Conservation (phyloP, 2,888 invertebrate species). For the Oasisia sp. region DNA sequence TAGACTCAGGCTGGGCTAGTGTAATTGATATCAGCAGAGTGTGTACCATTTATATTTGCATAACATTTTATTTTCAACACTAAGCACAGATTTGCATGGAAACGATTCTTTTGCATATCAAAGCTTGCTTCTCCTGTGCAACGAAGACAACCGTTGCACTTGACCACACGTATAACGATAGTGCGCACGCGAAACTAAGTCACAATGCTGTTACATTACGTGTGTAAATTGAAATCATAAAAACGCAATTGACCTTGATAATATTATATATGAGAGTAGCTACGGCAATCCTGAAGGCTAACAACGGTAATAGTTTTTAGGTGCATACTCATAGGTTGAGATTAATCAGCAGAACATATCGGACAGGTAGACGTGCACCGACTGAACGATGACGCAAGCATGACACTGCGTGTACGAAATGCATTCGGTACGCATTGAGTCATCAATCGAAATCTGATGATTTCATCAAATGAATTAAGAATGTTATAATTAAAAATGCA, state of each 20-base stretch:
- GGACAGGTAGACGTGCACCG: not conserved
- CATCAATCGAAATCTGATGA: not conserved
- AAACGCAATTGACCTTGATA: too few relatives aligned
- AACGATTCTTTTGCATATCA: not conserved
- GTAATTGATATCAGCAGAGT: not conserved
- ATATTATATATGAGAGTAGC: too few relatives aligned
- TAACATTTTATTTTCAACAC: not conserved
- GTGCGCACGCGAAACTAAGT: too few relatives aligned
- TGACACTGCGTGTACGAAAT: not conserved
- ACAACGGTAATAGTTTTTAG: too few relatives aligned
- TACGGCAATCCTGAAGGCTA: too few relatives aligned
- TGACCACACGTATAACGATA: too few relatives aligned
- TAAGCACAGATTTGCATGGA: not conserved
- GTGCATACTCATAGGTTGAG: too few relatives aligned
- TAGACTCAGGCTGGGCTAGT: not conserved
- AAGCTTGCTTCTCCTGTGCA: too few relatives aligned
- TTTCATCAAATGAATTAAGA: not conserved
- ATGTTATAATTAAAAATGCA: not conserved
- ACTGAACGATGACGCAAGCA: not conserved
- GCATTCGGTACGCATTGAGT: not conserved
- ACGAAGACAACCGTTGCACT: too few relatives aligned
- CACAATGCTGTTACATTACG: too few relatives aligned
- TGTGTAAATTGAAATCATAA: too few relatives aligned
- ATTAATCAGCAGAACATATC: too few relatives aligned
- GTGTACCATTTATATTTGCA: not conserved